These are phyloP conservation scores for Phenganax subtilis DNA, from an alignment of 92 coral and sea anemone genomes.

Conservation along the genomic window DNA sequence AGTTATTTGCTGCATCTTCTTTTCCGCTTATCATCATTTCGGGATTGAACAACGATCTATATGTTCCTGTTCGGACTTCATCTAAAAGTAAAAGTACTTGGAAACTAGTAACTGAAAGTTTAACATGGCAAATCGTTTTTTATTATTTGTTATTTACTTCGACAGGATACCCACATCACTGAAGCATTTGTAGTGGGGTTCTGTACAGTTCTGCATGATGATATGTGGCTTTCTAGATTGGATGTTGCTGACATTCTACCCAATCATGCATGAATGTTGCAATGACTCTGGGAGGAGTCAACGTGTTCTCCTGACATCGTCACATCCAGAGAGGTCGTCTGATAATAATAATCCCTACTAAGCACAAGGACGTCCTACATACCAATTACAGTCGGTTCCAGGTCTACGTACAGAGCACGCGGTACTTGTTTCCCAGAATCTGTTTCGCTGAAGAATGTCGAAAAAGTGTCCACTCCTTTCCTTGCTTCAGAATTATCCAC, in stretches of 20 bases:
- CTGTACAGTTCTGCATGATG: too few species aligned
- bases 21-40: conserved; percentile 60
- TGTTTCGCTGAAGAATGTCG: conserved; percentile 42
- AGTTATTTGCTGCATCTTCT: conserved; percentile 71
- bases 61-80: conserved; percentile 56
- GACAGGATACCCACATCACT: too few species aligned
- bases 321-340: not conserved
- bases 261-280: too few species aligned
- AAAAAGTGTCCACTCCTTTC: conserved; percentile 34
- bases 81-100: conserved; percentile 25
- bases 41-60: conserved; percentile 58
- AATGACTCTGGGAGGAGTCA: too few species aligned
- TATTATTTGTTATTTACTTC: too few species aligned
- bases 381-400: conserved; percentile 44
- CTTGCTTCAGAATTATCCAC: conserved; percentile 12
- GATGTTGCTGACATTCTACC: too few species aligned
- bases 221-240: too few species aligned
- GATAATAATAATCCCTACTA: not conserved
- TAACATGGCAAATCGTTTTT: not conserved
- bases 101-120: not conserved
- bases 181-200: too few species aligned
- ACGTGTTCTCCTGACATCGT: not conserved
- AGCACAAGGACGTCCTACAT: not conserved
- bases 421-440: conserved; percentile 45
- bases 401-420: conserved; percentile 24